Evolutionary conservation across 2,888 invertebrate genomes (phyloP).

Genomic region (Brachyptera risi): DNA sequence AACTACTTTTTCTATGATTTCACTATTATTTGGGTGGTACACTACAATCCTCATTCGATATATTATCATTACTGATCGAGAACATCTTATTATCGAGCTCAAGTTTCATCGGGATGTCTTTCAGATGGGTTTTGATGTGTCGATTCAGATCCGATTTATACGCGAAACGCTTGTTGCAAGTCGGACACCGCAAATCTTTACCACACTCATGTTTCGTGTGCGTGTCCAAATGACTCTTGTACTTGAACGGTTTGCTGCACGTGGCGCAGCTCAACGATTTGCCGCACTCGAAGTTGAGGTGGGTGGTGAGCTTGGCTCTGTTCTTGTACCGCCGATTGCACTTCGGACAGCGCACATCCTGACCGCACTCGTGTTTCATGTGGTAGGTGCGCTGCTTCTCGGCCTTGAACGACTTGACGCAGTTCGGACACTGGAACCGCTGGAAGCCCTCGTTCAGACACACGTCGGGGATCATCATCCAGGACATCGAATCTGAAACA

Average conservation of each 20-base stretch:
- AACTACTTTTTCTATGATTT: too few species aligned
- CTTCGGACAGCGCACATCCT: not conserved
- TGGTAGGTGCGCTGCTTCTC: not conserved
- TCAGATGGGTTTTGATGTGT: too few species aligned
- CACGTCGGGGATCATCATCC: too few species aligned
- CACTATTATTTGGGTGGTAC: too few species aligned
- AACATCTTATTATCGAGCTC: too few species aligned
- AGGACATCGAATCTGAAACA: too few species aligned
- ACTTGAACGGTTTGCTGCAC: not conserved
- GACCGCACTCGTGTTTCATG: not conserved
- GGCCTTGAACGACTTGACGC: not conserved
- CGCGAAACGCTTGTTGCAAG: not conserved
- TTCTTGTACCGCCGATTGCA: too few species aligned
- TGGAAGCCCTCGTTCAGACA: too few species aligned
- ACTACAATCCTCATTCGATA: too few species aligned
- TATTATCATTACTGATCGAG: too few species aligned
- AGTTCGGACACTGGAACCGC: conserved; percentile 1
- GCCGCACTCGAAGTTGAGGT: conserved; percentile 36
- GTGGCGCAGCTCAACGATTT: not conserved
- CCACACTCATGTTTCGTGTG: not conserved
- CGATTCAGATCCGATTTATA: too few species aligned
- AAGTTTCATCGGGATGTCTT: too few species aligned
- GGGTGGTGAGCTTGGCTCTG: conserved; percentile 41
- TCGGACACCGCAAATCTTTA: not conserved
- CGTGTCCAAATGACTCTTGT: not conserved